Evolutionary conservation across 1,140 invertebrate genomes (phyloP).

Genomic region (Sarcophaga peregrina): DNA sequence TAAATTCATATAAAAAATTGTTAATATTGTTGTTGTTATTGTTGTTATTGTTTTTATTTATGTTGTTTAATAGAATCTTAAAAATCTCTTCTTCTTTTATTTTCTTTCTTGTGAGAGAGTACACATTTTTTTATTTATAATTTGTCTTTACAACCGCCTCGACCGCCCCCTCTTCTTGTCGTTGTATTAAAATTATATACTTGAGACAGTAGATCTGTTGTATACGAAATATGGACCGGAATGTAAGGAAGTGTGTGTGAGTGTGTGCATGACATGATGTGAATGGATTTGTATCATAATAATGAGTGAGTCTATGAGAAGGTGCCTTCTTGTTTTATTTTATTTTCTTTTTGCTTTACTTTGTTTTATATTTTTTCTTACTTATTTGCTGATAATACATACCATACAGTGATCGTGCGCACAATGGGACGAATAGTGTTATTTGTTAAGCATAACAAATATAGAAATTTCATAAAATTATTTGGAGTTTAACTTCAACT

Average conservation of each 20-base stretch:
- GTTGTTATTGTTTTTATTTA: neutral
- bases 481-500: too few relatives aligned
- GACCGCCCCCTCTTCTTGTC: too few relatives aligned
- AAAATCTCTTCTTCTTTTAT: neutral
- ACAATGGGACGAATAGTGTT: neutral
- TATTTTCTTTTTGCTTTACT: too few relatives aligned
- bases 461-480: too few relatives aligned
- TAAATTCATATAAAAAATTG: neutral
- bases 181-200: too few relatives aligned
- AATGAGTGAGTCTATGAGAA: neutral
- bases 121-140: neutral
- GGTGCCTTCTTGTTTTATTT: neutral
- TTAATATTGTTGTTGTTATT: too few relatives aligned
- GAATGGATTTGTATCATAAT: slow-evolving; percentile 11
- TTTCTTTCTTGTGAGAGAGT: slow-evolving; percentile 4
- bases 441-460: too few relatives aligned
- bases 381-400: neutral
- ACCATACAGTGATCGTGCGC: neutral
- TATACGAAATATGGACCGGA: neutral
- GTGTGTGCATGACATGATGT: neutral
- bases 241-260: neutral
- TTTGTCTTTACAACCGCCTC: neutral
- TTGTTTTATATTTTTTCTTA: too few relatives aligned
- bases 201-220: too few relatives aligned
- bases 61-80: neutral